A percentile compares a stretch with the other conserved stretches of the same genome.
phyloP scores from a whole-genome alignment of 1,140 invertebrate species.

The Hylyphantes graminicola region DNA sequence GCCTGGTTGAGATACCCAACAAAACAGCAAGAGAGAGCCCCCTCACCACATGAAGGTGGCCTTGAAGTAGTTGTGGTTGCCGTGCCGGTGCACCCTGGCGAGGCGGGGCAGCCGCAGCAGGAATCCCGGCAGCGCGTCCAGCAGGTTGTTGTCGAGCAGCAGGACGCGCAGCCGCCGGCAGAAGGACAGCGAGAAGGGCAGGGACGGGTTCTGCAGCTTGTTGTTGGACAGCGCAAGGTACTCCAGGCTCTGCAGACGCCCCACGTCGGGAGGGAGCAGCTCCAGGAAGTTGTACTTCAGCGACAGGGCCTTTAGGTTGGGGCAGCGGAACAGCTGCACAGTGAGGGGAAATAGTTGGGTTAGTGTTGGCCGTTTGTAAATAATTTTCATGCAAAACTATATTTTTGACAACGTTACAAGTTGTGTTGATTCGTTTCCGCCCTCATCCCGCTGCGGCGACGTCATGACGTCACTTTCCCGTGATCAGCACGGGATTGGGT shows the following conservation, averaged over 20 bases:
- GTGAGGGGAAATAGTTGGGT: no score
- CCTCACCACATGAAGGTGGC: constrained; percentile 71
- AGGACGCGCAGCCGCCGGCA: constrained; percentile 67
- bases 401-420: no score
- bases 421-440: no score
- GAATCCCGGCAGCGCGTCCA: constrained; percentile 72
- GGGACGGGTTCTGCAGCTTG: constrained; percentile 69
- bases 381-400: no score
- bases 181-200: constrained; percentile 70
- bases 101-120: constrained; percentile 68
- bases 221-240: constrained; percentile 71
- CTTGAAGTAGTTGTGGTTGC: constrained; percentile 73
- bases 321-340: constrained; percentile 70
- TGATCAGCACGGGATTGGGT: no score
- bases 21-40: neutral
- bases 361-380: no score
- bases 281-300: constrained; percentile 70
- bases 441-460: no score
- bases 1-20: no score
- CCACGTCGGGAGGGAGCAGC: constrained; percentile 69
- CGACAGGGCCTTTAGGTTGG: constrained; percentile 68
- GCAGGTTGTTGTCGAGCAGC: constrained; percentile 70
- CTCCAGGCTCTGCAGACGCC: constrained; percentile 68
- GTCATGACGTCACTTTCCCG: no score
- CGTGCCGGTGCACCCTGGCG: constrained; percentile 71